Evolutionary conservation across 2,797 vertebrate species (phyloP), one percentile per base, ranked within the genome.

Genomic region (Fringilla coelebs): DNA sequence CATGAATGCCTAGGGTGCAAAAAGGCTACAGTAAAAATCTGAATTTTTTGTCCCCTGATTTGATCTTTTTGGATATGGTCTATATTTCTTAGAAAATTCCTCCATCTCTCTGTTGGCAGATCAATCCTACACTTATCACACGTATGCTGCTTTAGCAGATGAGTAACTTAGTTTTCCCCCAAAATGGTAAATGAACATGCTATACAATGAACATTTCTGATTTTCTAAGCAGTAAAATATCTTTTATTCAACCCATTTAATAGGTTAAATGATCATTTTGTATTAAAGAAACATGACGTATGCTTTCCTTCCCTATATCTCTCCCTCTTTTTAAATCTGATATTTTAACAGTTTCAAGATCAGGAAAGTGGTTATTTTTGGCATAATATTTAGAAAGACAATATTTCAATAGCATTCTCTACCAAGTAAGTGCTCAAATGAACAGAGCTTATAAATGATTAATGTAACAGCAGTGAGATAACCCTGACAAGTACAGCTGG

Each of bases 361-460:
- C 77, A 74, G 88, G 82, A 94, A 91, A 94, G 91, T 81, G 57
- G 91, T 88, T 97, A 87, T 96, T 97, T 97, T 97, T 97, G 96
- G 95, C 66, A 82, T 85, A 90, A 66, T 93, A 88, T 91, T 84
- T 62, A 95, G 90, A 92, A 97, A 96, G 68, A 71, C 31, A 94
- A 82, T 94, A 94, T 96, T 94, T 75, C 83, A 95, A 86, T 93
- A 82, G 68, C 62, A 78, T 80, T 93, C 40, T 62, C 38, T 60
- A 96, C 82, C 54, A 94, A 94, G 86, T 82, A 91, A 96, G 76
- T 78, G 31, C 76, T 94, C 63, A 62, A 62, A 71, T 88, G 95
- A 93, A 94, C 57, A 94, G 82, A 93, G 63, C 40, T 85, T 88
- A 92, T 88, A 91, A 96, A 92, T 88, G 17, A 96, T 88, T 91